phyloP scores from a whole-genome alignment of 2,797 vertebrate species.

The Phalloptychus januarius region DNA sequence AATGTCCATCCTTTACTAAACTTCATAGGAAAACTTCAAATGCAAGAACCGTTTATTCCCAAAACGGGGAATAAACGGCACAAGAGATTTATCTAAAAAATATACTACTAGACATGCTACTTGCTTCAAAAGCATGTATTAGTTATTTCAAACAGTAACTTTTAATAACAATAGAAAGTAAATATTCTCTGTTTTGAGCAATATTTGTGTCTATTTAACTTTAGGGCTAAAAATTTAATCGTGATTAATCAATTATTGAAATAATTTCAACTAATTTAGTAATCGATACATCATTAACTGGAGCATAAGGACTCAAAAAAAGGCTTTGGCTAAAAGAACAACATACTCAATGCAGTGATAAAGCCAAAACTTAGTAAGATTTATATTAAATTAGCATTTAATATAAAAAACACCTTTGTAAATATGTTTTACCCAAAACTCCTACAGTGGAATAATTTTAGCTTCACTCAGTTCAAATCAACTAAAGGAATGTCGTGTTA shows the following conservation, averaged over 20 bases:
- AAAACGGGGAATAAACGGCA: too few species aligned
- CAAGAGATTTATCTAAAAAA: too few species aligned
- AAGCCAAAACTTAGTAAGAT: neutral
- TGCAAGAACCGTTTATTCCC: neutral
- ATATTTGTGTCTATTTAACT: neutral
- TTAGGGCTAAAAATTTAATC: neutral
- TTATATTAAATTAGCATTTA: accelerated
- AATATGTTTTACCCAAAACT: neutral
- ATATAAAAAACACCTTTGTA: neutral
- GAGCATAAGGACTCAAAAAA: neutral
- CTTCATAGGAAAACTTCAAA: neutral
- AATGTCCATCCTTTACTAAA: neutral
- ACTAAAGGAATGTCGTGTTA: neutral
- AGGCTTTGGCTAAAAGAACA: neutral
- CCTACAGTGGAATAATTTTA: neutral
- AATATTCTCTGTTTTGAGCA: neutral
- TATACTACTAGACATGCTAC: too few species aligned
- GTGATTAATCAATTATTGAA: neutral
- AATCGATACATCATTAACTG: neutral
- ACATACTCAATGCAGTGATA: neutral
- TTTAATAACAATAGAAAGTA: neutral
- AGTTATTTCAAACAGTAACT: too few species aligned
- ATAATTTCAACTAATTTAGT: neutral
- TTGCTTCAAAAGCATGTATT: too few species aligned
- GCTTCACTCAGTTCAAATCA: neutral